Percentiles rank a stretch among this genome's conserved stretches.
phyloP scores from a whole-genome alignment of 2,888 invertebrate species.

The Drosophila siamana region DNA sequence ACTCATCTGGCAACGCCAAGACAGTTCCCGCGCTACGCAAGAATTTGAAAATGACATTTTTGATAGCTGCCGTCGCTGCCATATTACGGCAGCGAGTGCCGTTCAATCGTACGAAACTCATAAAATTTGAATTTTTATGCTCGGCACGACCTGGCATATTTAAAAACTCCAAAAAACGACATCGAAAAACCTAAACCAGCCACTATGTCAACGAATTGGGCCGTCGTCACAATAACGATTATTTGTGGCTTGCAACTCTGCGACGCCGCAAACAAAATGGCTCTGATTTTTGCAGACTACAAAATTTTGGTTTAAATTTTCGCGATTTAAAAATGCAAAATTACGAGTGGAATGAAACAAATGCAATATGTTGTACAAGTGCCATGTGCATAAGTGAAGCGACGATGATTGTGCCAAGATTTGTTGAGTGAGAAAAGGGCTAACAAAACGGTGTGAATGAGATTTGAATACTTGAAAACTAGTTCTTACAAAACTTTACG shows the following conservation, averaged over 20 bases:
- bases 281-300: conserved; percentile 72
- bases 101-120: conserved; percentile 38
- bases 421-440: conserved; percentile 22
- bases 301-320: conserved; percentile 49
- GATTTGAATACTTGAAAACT: conserved; percentile 66
- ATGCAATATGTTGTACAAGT: conserved; percentile 11
- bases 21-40: conserved; percentile 29
- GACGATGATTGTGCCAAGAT: conserved; percentile 6
- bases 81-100: conserved; percentile 63
- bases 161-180: conserved; percentile 8
- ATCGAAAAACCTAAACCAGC: not conserved
- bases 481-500: conserved; percentile 65
- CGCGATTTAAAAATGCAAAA: conserved; percentile 25
- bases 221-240: conserved; percentile 35
- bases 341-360: conserved; percentile 33
- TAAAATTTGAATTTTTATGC: conserved; percentile 50
- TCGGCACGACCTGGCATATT: conserved; percentile 35
- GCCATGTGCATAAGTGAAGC: conserved; percentile 18
- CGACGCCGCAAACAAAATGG: conserved; percentile 75
- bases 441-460: conserved; percentile 25
- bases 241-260: conserved; percentile 45
- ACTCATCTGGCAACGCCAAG: conserved; percentile 41
- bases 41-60: conserved; percentile 54
- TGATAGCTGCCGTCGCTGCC: conserved; percentile 45
- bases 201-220: conserved; percentile 24